A percentile compares a stretch with the other conserved stretches of the same genome.
Evolutionary conservation across 2,113 vertebrate genomes (phyloP).

Genomic region (Rhea americana): DNA sequence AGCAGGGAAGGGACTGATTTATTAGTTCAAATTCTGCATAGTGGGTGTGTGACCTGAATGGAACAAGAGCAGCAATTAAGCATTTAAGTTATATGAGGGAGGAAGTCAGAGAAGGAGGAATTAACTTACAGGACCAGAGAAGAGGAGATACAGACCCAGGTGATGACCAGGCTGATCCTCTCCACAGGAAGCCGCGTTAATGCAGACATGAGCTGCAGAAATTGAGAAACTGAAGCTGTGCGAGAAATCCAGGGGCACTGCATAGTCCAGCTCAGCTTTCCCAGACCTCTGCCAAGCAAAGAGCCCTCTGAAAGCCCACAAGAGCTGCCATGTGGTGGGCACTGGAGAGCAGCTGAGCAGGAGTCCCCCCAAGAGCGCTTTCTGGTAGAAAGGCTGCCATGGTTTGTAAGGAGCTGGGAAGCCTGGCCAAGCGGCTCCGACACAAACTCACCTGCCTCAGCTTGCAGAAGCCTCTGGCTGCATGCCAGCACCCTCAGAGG

Average conservation of each 20-base stretch:
- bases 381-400: neutral
- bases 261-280: neutral
- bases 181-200: fast-evolving
- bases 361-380: neutral
- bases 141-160: neutral
- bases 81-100: neutral
- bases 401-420: neutral
- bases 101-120: neutral
- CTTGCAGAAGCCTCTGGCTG: neutral
- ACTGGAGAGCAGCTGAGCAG: neutral
- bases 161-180: fast-evolving
- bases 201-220: neutral
- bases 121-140: neutral
- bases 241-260: neutral
- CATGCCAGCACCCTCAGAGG: fast-evolving
- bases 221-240: neutral
- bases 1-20: neutral
- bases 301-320: neutral
- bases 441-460: neutral
- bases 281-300: neutral
- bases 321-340: neutral
- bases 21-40: neutral
- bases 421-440: neutral
- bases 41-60: fast-evolving
- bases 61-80: neutral